Evolutionary conservation across 2,888 invertebrate species (phyloP).

Genomic region (Crematogaster levior): DNA sequence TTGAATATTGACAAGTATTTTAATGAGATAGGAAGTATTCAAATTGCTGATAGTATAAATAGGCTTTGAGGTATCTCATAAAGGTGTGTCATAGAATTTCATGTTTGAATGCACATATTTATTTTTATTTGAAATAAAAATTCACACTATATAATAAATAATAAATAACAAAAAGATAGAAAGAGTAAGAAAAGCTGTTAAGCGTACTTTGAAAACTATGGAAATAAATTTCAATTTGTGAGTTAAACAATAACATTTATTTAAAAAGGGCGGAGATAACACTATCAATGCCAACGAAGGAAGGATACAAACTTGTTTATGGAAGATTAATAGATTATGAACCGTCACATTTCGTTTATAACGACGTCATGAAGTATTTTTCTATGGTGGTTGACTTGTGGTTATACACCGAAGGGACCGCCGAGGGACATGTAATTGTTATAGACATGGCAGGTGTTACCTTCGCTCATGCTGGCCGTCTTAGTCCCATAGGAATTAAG

Average conservation of each 20-base stretch:
- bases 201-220: not conserved
- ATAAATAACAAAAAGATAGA: not conserved
- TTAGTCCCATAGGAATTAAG: slow-evolving; percentile 89
- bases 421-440: slow-evolving; percentile 88
- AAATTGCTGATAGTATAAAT: not conserved
- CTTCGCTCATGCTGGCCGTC: slow-evolving; percentile 88
- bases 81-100: not conserved
- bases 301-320: slow-evolving; percentile 88
- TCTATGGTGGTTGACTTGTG: slow-evolving; percentile 88
- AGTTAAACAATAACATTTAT: slow-evolving; percentile 87
- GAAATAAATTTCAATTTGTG: slow-evolving; percentile 79
- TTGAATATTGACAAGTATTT: too few species aligned
- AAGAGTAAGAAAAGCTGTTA: not conserved
- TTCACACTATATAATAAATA: not conserved
- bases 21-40: not conserved
- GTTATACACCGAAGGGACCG: slow-evolving; percentile 87
- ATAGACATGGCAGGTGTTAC: slow-evolving; percentile 89
- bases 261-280: slow-evolving; percentile 86
- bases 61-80: not conserved
- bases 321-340: slow-evolving; percentile 87
- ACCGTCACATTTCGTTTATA: slow-evolving; percentile 87
- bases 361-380: slow-evolving; percentile 86
- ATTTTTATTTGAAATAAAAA: not conserved
- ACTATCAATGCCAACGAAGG: slow-evolving; percentile 84
- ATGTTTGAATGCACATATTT: not conserved